Evolutionary conservation across 2,888 invertebrate genomes (phyloP).

Genomic region (Tanytarsus gracilentus): DNA sequence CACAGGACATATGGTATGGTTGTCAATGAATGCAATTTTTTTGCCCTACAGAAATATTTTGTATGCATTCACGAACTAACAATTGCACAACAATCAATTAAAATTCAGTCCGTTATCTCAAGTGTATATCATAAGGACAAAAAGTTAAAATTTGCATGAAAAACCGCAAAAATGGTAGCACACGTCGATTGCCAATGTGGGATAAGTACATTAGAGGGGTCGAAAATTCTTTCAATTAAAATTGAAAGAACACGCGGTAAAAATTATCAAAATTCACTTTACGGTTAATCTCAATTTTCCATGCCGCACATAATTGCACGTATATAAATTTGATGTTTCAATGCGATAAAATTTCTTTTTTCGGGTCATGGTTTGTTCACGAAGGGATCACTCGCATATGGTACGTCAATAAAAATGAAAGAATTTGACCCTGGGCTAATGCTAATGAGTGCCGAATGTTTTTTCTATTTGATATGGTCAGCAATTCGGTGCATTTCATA

Average conservation of each 20-base stretch:
- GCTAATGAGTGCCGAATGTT: not conserved
- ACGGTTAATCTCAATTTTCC: constrained; percentile 13
- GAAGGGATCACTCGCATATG: constrained; percentile 17
- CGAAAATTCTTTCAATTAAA: not conserved
- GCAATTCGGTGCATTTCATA: constrained; percentile 11
- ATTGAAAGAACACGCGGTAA: not conserved
- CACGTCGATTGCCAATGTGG: not conserved
- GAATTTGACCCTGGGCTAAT: not conserved
- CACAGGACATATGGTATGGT: too few species aligned
- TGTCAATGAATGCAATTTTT: too few species aligned
- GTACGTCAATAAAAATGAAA: constrained; percentile 4
- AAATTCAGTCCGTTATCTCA: too few species aligned
- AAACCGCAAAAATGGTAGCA: constrained; percentile 5
- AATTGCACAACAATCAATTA: too few species aligned
- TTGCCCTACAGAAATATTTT: too few species aligned
- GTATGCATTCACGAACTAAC: too few species aligned
- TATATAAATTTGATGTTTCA: constrained; percentile 7
- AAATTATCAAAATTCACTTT: constrained; percentile 2
- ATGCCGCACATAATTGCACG: constrained; percentile 14
- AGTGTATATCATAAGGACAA: too few species aligned
- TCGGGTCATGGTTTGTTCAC: not conserved
- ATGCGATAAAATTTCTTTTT: constrained; percentile 12
- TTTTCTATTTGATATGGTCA: constrained; percentile 15
- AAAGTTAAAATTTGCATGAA: not conserved
- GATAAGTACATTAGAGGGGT: not conserved